Percentiles rank a stretch among this genome's conserved stretches.
phyloP scores from a whole-genome alignment of 2,797 vertebrate species.

The Corythornis leucogaster region DNA sequence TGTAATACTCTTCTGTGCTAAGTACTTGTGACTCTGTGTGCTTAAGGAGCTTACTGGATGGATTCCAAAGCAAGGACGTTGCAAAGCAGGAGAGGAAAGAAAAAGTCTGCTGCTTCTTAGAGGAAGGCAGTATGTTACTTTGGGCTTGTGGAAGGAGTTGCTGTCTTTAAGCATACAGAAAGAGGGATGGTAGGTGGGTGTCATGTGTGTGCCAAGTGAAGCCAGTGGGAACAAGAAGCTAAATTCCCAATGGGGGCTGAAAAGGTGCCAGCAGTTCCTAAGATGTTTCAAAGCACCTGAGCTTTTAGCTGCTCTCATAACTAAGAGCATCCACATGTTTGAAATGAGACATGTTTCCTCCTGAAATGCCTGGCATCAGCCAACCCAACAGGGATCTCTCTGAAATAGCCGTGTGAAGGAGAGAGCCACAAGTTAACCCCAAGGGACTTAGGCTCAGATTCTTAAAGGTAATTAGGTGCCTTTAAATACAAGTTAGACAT shows the following conservation, averaged over 20 bases:
- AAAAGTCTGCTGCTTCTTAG: background rate
- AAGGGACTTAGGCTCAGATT: slow-evolving; percentile 41
- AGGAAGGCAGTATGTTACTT: background rate
- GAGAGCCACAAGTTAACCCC: slow-evolving; percentile 30
- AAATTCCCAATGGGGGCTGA: background rate
- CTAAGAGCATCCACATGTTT: background rate
- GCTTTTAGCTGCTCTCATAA: background rate
- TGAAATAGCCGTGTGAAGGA: background rate
- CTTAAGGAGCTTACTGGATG: slow-evolving; percentile 65
- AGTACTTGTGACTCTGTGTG: slow-evolving; percentile 19
- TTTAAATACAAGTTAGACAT: slow-evolving; percentile 66
- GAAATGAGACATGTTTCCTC: background rate
- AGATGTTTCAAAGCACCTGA: background rate
- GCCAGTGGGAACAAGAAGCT: background rate
- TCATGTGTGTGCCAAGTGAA: background rate
- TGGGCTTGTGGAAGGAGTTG: background rate
- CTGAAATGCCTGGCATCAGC: background rate
- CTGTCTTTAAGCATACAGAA: background rate
- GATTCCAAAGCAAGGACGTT: slow-evolving; percentile 46
- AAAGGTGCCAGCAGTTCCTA: background rate
- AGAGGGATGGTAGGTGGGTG: background rate
- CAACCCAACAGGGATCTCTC: background rate
- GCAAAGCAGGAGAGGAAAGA: slow-evolving; percentile 9
- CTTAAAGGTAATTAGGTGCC: slow-evolving; percentile 60
- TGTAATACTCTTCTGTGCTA: slow-evolving; percentile 48